These are phyloP conservation scores for Drosophila histrio DNA, from an alignment of 2,888 invertebrate genomes.

Conservation along the genomic window DNA sequence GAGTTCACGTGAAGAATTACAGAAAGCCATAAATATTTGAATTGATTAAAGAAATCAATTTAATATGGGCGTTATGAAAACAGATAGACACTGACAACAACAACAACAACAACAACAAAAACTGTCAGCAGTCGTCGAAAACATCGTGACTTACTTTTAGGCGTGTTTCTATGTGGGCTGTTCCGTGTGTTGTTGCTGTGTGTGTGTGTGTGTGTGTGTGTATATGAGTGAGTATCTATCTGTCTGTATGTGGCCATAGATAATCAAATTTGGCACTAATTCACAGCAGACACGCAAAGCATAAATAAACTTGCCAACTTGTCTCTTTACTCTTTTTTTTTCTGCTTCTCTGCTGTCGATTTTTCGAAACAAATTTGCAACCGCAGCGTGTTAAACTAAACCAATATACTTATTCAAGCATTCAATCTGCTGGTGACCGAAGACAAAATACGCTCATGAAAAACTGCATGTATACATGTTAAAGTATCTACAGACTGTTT, in stretches of 20 bases:
- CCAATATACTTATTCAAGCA: conserved; percentile 25
- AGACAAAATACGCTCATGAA: conserved; percentile 2
- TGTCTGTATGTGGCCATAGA: conserved; percentile 67
- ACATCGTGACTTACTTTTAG: conserved; percentile 66
- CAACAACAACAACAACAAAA: conserved; percentile 17
- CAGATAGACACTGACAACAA: conserved; percentile 17
- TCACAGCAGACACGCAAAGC: conserved; percentile 79
- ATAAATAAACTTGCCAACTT: conserved; percentile 77
- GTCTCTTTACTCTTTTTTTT: conserved; percentile 48
- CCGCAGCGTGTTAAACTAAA: conserved; percentile 54
- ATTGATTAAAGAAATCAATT: conserved; percentile 76
- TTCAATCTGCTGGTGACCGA: neutral
- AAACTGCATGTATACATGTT: neutral
- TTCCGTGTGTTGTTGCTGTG: neutral
- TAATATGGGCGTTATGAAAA: conserved; percentile 53
- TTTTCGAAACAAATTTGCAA: conserved; percentile 48
- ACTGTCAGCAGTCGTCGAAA: conserved; percentile 36
- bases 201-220: conserved; percentile 6
- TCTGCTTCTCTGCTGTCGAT: conserved; percentile 34
- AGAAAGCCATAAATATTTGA: conserved; percentile 62
- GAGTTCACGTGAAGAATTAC: conserved; percentile 38
- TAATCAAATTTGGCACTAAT: conserved; percentile 81
- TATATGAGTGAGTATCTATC: conserved; percentile 10
- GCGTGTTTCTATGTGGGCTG: conserved; percentile 59
- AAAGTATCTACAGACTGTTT: neutral